phyloP scores from a whole-genome alignment of 1,140 invertebrate species.

The Idris sp. region DNA sequence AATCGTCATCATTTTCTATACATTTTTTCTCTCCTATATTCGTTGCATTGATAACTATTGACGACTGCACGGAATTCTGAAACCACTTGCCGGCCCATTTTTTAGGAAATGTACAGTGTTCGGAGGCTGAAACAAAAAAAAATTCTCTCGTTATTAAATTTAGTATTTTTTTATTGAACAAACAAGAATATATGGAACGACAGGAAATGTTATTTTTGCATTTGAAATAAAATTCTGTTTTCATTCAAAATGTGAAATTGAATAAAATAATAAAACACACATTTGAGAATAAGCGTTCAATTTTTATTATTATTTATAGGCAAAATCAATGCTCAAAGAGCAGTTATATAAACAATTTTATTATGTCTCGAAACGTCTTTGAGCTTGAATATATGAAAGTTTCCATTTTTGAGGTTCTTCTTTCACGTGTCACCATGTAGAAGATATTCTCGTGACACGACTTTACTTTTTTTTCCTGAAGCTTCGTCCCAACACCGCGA shows the following conservation, averaged over 20 bases:
- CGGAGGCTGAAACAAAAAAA: constrained; percentile 67
- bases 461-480: constrained; percentile 45
- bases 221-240: no score
- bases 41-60: constrained; percentile 74
- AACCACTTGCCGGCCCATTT: constrained; percentile 80
- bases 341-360: constrained; percentile 50
- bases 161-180: no score
- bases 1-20: constrained; percentile 74
- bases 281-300: no score
- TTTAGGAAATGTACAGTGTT: constrained; percentile 76
- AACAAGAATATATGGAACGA: no score
- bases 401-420: constrained; percentile 60
- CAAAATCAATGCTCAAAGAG: constrained; percentile 38
- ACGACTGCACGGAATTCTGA: constrained; percentile 72
- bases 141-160: no score
- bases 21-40: constrained; percentile 77
- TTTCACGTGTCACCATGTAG: constrained; percentile 53
- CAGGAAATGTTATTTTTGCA: no score
- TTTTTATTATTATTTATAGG: no score
- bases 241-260: no score
- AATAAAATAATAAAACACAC: no score
- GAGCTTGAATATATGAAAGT: constrained; percentile 49
- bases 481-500: constrained; percentile 27
- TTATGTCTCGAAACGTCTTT: constrained; percentile 50
- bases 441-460: constrained; percentile 53